Base-by-base conservation (phyloP, 2,113 vertebrate species). In the Ptilonorhynchus violaceus region DNA sequence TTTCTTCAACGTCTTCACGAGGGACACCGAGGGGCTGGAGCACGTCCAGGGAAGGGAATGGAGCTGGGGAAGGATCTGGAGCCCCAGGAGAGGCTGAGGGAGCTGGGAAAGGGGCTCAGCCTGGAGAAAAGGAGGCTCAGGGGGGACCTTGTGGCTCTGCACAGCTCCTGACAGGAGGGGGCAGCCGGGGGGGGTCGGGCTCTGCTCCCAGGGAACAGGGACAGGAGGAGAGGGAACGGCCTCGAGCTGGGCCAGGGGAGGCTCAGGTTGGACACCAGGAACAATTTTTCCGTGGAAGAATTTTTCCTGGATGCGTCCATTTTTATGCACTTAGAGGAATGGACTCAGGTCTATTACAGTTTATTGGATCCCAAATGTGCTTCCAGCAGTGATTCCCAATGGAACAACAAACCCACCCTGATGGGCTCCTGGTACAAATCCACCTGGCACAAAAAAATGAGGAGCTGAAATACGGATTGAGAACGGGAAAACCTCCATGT, bases 31-130 rank as follows among this genome's bases (percentile, higher is more conserved):
- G 68, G 49, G 10, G 47, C 39, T 53, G 47, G 31, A 72, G 67
- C 2, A 0, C 22, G 28, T 11, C 17, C 64, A 49, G 42, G 78
- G 42, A 10, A 35, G 33, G 60, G 76, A 35, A 49, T 0, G 7
- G 58, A 63, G 75, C 74, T 77, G 56, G 58, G 70, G 74, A 50
- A 46, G 42, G 73, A 25, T 13, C 44, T 58, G 53, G 53, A 75
- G 44, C 31, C 23, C 42, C 64, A 67, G 64, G 64, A 67, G 64
- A 1, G 16, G 72, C 52, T 58, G 73, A 79, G 47, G 58, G 60
- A 53, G 60, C 60, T 53, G 76, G 60, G n/a, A 37, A 27, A 58
- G 49, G 76, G 63, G 77, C 77, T 79, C 8, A 79, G 76, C 4
- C 60, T 79, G 76, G 76, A 66, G 76, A 1, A 79, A 22, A 79